These are phyloP conservation scores for Herminia tarsipennalis DNA, from an alignment of 2,888 invertebrate genomes.

Conservation along the genomic window DNA sequence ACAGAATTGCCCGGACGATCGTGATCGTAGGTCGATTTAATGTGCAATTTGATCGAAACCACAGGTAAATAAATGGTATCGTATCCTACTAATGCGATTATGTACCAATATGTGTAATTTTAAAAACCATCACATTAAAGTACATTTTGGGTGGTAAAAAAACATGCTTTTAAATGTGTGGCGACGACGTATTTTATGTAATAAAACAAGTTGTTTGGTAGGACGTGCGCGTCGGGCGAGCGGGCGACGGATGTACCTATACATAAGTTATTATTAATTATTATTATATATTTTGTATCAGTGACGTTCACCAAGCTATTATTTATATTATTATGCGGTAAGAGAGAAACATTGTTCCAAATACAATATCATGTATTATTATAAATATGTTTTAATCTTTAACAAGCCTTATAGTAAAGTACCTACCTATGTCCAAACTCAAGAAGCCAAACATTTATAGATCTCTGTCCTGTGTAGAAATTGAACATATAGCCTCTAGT, in stretches of 20 bases:
- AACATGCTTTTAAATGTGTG: slow-evolving; percentile 12
- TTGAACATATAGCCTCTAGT: too few species aligned
- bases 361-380: slow-evolving; percentile 78
- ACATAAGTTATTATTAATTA: slow-evolving; percentile 72
- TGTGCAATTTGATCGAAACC: too few species aligned
- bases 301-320: slow-evolving; percentile 74
- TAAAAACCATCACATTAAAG: too few species aligned
- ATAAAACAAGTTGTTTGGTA: slow-evolving; percentile 55
- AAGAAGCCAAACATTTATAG: too few species aligned
- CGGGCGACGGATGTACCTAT: slow-evolving; percentile 59
- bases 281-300: slow-evolving; percentile 78
- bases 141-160: too few species aligned
- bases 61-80: too few species aligned
- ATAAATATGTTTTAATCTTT: slow-evolving; percentile 6
- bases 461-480: too few species aligned
- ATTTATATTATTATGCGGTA: slow-evolving; percentile 75
- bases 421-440: too few species aligned
- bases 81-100: too few species aligned
- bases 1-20: too few species aligned
- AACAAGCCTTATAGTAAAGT: not conserved
- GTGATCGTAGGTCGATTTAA: too few species aligned
- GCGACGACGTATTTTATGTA: slow-evolving; percentile 54
- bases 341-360: slow-evolving; percentile 74
- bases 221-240: slow-evolving; percentile 46
- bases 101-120: too few species aligned